Base-by-base conservation (phyloP, 92 coral and sea anemone species). In the Zoanthus sociatus region DNA sequence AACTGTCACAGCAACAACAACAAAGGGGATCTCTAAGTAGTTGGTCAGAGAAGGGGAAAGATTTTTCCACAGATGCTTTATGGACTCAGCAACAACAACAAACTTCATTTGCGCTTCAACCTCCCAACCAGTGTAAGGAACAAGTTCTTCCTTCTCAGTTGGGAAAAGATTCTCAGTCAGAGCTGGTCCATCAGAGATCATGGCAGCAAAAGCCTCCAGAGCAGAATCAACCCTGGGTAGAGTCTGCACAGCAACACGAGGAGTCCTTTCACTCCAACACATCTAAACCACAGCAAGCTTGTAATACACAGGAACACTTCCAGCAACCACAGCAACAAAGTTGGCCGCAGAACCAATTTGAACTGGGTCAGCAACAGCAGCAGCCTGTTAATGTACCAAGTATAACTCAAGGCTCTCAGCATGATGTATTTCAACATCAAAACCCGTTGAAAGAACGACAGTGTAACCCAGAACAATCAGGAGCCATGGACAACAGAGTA, bases 321-420 rank as follows among this genome's bases (percentile, higher is more conserved):
- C 85, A 81, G 20, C 89, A 87, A 46, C 89, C 85, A 30, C 91
- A 89, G 69, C 87, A 51, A 15, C 77, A 83, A 76, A 68, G 70
- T 47, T 76, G 79, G 88, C 91, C 61, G 86, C 90, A 55, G 67
- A 83, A 31, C 48, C 91, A 71, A 14, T 71, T 84, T 84, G 87
- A 87, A 71, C 44, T 90, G 13, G 90, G 75, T 77, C 87, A 86
- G 20, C 85, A 37, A 37, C 42, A 58, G 17, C 88, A 82, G 18
- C 88, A 70, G 33, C 84, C 37, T 12, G 45, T 42, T 4, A 54
- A 50, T 61, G 56, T 87, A 6, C 33, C 71, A 60, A 88, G 66
- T 73, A 77, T 70, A 72, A 48, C 26, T 16, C 86, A 46, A 67
- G 71, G 37, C n/a, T 61, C 79, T 5, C 91, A 83, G 72, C 85